A percentile compares a stretch with the other conserved stretches of the same genome.
phyloP scores from a whole-genome alignment of 2,888 invertebrate species.

The Limnephilus rhombicus region DNA sequence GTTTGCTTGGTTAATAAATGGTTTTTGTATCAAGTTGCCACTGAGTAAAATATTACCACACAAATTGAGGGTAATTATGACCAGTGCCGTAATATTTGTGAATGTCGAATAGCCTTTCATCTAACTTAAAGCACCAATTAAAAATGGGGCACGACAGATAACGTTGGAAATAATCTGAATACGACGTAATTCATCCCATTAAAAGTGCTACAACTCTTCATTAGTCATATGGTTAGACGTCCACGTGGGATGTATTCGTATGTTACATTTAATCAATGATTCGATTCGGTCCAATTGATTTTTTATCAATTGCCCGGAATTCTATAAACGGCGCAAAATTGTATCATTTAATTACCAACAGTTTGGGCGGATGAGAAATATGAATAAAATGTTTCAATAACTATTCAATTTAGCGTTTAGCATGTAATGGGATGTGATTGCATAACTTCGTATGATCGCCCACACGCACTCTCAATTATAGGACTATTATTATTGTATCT shows the following conservation, averaged over 20 bases:
- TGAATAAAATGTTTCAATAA: slow-evolving; percentile 25
- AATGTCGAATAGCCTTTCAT: background rate
- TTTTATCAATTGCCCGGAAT: slow-evolving; percentile 36
- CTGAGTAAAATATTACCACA: background rate
- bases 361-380: slow-evolving; percentile 12
- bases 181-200: background rate
- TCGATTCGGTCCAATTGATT: slow-evolving; percentile 51
- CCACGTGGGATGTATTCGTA: slow-evolving; percentile 32
- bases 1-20: background rate
- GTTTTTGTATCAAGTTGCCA: background rate
- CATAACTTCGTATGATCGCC: slow-evolving; percentile 17
- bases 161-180: background rate
- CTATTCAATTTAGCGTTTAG: slow-evolving; percentile 37
- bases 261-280: slow-evolving; percentile 38
- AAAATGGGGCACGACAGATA: slow-evolving; percentile 10
- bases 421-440: slow-evolving; percentile 14
- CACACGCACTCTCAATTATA: slow-evolving; percentile 10
- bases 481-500: slow-evolving; percentile 7
- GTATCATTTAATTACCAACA: slow-evolving; percentile 21
- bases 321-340: slow-evolving; percentile 51
- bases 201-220: slow-evolving; percentile 4
- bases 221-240: background rate
- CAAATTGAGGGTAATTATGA: slow-evolving; percentile 19
- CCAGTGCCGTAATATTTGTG: background rate
- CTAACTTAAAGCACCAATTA: slow-evolving; percentile 21